phyloP scores from a whole-genome alignment of 2,113 vertebrate genomes.

The Sapajus apella region DNA sequence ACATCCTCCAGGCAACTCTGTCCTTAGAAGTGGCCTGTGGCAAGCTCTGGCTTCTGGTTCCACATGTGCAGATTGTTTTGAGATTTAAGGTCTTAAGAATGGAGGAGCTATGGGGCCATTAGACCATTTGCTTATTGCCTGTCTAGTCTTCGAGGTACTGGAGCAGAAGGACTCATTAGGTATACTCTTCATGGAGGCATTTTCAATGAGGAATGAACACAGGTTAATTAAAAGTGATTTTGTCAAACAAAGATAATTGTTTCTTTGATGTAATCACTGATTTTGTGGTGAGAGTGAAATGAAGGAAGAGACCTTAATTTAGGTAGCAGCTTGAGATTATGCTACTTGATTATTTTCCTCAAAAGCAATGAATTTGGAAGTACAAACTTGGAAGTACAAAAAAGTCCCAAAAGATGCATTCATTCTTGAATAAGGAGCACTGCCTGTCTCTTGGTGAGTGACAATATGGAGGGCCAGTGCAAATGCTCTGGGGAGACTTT shows the following conservation, averaged over 20 bases:
- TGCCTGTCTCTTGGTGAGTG: background rate
- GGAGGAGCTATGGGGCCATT: background rate
- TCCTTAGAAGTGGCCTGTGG: background rate
- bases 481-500: rapidly evolving
- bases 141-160: background rate
- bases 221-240: constrained; percentile 58
- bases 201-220: constrained; percentile 8
- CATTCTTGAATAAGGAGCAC: background rate
- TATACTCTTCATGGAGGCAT: background rate
- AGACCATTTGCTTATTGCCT: background rate
- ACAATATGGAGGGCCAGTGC: rapidly evolving
- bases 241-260: constrained; percentile 56
- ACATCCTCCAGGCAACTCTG: background rate
- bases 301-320: constrained; percentile 34
- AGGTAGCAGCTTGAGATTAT: constrained; percentile 2
- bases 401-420: background rate
- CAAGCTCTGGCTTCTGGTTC: background rate
- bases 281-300: constrained; percentile 27
- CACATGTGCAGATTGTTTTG: background rate
- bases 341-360: background rate
- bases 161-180: background rate
- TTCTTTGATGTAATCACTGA: constrained; percentile 60
- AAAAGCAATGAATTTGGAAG: background rate
- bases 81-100: background rate
- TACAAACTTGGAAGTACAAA: background rate